Percentiles rank a stretch among this genome's conserved stretches.
These are phyloP conservation scores for Bufo bufo DNA, from an alignment of 2,113 vertebrate species.

Conservation along the genomic window DNA sequence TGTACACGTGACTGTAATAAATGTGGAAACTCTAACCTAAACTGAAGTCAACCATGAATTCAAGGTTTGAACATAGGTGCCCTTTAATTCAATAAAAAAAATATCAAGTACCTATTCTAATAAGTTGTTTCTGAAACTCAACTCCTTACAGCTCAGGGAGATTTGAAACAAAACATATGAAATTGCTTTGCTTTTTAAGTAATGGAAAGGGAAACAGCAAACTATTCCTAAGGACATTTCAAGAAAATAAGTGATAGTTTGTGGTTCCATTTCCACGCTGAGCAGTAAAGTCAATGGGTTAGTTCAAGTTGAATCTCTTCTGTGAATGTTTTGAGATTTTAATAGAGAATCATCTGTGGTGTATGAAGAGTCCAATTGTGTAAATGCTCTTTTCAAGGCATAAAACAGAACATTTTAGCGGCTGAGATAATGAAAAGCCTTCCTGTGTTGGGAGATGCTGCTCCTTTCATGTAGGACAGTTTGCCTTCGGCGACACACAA, in stretches of 20 bases:
- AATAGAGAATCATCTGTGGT: conserved; percentile 46
- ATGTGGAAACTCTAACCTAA: not conserved
- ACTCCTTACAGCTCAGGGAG: conserved; percentile 1
- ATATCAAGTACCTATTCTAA: not conserved
- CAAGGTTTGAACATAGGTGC: not conserved
- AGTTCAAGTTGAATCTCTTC: conserved; percentile 29
- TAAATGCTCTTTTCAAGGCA: conserved; percentile 46
- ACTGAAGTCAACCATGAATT: not conserved
- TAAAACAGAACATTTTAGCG: conserved; percentile 39
- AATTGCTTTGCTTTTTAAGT: conserved; percentile 39
- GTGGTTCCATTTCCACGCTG: conserved; percentile 32
- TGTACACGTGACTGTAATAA: not conserved
- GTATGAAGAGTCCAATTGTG: conserved; percentile 32
- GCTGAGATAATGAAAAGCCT: conserved; percentile 52
- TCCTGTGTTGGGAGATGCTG: conserved; percentile 43
- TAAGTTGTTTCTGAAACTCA: not conserved
- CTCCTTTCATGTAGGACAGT: conserved; percentile 47
- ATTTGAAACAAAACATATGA: conserved; percentile 17
- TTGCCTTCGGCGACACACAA: conserved; percentile 40
- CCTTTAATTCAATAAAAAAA: not conserved
- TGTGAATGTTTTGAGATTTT: conserved; percentile 50
- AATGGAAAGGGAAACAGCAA: conserved; percentile 33
- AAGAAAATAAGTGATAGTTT: conserved; percentile 32
- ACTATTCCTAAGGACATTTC: conserved; percentile 36
- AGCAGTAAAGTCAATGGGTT: conserved; percentile 43